Conservation (phyloP, 2,113 vertebrate genomes). For the Aegotheles bennettii region DNA sequence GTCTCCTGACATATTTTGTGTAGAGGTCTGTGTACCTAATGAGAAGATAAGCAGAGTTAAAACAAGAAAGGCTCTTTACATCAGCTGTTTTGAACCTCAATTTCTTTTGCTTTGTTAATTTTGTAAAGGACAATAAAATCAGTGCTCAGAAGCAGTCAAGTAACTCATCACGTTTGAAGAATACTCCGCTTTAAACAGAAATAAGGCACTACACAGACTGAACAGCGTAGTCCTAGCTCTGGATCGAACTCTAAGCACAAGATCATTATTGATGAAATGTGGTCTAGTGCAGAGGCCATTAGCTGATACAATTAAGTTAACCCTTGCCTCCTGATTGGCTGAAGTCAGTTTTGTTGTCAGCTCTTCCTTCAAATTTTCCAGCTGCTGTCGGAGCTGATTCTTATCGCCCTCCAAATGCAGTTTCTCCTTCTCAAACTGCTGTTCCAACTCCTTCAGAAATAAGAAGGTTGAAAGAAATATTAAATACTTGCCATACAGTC, state of each 20-base stretch:
- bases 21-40: background rate
- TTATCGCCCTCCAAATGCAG: conserved; percentile 88
- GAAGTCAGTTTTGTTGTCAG: conserved; percentile 82
- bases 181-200: background rate
- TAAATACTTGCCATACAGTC: background rate
- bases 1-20: background rate
- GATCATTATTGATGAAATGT: background rate
- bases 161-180: background rate
- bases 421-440: conserved; percentile 89
- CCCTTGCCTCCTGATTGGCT: conserved; percentile 87
- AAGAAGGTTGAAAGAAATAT: background rate
- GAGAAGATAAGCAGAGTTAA: background rate
- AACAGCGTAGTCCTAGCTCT: background rate
- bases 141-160: background rate
- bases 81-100: background rate
- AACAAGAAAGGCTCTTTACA: background rate
- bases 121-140: background rate
- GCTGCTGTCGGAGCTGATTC: conserved; percentile 81
- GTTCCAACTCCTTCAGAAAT: conserved; percentile 87
- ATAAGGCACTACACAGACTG: background rate
- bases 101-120: background rate
- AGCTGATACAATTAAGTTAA: background rate
- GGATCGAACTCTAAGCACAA: background rate
- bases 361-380: conserved; percentile 86
- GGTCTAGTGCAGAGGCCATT: background rate